Conservation (phyloP, 2,888 invertebrate species). For the Tridacna gigas region DNA sequence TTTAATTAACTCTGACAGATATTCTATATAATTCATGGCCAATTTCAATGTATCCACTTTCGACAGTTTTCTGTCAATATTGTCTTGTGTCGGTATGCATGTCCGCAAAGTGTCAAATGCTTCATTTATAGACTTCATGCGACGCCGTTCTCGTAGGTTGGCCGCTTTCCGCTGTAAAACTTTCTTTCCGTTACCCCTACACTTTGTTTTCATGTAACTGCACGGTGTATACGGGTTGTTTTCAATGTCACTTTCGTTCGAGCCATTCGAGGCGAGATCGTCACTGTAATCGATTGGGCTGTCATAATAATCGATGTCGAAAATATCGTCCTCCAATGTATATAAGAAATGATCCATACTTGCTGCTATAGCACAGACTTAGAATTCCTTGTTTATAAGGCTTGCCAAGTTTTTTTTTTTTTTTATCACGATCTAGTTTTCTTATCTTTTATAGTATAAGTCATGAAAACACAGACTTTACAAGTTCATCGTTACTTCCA, state of each 20-base stretch:
- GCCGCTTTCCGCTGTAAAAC: conserved; percentile 97
- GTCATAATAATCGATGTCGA: conserved; percentile 79
- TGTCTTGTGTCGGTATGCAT: conserved; percentile 94
- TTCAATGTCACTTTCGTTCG: conserved; percentile 76
- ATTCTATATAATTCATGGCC: conserved; percentile 97
- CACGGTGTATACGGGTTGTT: conserved; percentile 63
- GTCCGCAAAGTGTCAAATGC: conserved; percentile 97
- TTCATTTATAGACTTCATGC: conserved; percentile 99
- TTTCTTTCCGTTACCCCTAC: conserved; percentile 91
- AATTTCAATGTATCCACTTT: conserved; percentile 97
- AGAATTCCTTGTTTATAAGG: too few species aligned
- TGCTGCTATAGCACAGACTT: too few species aligned
- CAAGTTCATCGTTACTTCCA: too few species aligned
- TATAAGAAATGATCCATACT: conserved; percentile 74
- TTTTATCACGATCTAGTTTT: too few species aligned
- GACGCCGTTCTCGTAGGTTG: conserved; percentile 94
- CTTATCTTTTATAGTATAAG: too few species aligned
- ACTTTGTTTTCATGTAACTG: conserved; percentile 59
- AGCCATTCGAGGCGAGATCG: conserved; percentile 73
- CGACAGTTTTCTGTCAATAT: conserved; percentile 96
- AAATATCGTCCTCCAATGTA: conserved; percentile 76
- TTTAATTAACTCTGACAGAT: conserved; percentile 94
- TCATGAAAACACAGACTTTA: too few species aligned
- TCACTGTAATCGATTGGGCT: conserved; percentile 72
- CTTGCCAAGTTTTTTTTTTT: too few species aligned